A percentile compares a stretch with the other conserved stretches of the same genome.
These are phyloP conservation scores for Epiblema foenella DNA, from an alignment of 2,888 invertebrate species.

Conservation along the genomic window DNA sequence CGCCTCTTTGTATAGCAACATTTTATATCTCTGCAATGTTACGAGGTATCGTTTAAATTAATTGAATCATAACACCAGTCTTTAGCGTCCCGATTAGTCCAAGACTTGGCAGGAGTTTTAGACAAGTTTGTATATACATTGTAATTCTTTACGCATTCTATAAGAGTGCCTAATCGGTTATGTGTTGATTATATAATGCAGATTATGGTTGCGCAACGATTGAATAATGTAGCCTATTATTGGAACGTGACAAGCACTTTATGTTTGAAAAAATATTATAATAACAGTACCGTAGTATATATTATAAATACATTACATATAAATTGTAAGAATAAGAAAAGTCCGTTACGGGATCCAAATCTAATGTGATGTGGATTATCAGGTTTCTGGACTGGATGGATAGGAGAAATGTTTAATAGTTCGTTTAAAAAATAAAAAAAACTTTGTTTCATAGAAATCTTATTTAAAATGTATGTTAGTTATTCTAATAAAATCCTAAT, in stretches of 20 bases:
- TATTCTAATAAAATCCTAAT: no score
- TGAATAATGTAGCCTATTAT: constrained; percentile 21
- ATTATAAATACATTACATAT: no score
- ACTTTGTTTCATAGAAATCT: not conserved
- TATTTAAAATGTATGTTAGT: no score
- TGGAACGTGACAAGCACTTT: constrained; percentile 11
- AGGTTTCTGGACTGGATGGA: no score
- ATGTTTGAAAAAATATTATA: not conserved
- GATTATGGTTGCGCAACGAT: constrained; percentile 28
- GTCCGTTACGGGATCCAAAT: no score
- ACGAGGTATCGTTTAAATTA: no score
- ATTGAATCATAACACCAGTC: not conserved
- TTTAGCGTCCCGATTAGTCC: not conserved
- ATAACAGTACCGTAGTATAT: no score
- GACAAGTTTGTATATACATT: constrained; percentile 21
- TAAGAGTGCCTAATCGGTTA: constrained; percentile 21
- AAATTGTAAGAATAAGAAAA: no score
- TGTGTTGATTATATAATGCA: constrained; percentile 35
- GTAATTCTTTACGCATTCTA: constrained; percentile 20
- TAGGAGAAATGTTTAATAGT: no score
- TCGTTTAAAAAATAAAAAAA: not conserved
- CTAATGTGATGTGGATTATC: no score
- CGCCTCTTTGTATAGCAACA: no score
- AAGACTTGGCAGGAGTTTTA: not conserved
- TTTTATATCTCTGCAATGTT: no score